Evolutionary conservation across 2,888 invertebrate species (phyloP).

Genomic region (Spilosoma lubricipeda): DNA sequence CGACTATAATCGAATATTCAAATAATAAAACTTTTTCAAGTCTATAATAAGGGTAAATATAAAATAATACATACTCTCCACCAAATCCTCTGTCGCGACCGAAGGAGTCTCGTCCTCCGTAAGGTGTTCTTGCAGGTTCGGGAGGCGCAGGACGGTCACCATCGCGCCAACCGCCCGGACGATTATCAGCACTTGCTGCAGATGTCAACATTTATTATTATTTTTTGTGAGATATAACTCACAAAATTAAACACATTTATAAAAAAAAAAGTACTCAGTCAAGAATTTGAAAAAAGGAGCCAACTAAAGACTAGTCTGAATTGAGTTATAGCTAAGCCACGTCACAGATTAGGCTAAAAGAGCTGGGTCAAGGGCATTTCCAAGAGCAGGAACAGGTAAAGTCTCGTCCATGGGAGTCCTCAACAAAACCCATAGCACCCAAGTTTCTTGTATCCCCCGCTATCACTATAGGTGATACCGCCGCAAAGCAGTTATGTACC

Average conservation of each 20-base stretch:
- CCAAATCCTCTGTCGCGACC: constrained; percentile 72
- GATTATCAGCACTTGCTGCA: constrained; percentile 78
- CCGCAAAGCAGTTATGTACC: constrained; percentile 86
- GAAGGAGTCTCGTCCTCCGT: constrained; percentile 82
- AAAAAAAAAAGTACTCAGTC: constrained; percentile 64
- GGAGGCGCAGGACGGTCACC: constrained; percentile 73
- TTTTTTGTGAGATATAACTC: background rate
- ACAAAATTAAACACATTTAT: background rate
- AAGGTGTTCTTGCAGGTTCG: constrained; percentile 78
- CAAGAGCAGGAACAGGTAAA: constrained; percentile 77
- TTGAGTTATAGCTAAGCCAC: constrained; percentile 88
- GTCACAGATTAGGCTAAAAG: constrained; percentile 91
- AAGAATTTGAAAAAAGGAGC: constrained; percentile 64
- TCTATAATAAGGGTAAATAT: constrained; percentile 3
- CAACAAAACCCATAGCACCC: constrained; percentile 73
- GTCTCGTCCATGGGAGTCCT: constrained; percentile 84
- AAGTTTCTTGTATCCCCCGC: constrained; percentile 89
- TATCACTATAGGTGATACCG: constrained; percentile 86
- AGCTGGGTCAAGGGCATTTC: constrained; percentile 89
- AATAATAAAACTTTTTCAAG: too few species aligned
- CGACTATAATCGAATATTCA: too few species aligned
- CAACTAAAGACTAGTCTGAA: constrained; percentile 93
- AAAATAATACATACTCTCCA: constrained; percentile 63
- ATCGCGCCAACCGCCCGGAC: constrained; percentile 84
- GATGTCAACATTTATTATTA: background rate